These are phyloP conservation scores for Himantopus leucocephalus DNA, from an alignment of 2,113 vertebrate species.

Conservation along the genomic window DNA sequence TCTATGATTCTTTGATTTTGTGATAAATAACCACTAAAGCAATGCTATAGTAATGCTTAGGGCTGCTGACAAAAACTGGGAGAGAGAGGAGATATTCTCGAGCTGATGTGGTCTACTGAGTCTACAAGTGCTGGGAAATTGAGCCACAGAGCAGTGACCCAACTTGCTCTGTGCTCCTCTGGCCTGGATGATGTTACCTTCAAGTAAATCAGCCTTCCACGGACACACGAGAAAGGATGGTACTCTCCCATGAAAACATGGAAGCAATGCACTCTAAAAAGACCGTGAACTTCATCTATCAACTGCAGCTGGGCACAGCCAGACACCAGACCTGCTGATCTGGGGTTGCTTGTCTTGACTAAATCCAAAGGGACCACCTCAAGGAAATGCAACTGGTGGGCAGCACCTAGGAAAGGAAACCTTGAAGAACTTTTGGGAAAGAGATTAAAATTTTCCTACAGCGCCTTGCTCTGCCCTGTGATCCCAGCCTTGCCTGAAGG, in stretches of 20 bases:
- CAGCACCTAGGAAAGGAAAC: neutral
- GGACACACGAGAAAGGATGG: rapidly evolving
- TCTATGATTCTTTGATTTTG: neutral
- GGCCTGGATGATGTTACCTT: neutral
- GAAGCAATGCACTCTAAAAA: neutral
- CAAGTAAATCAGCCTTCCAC: neutral
- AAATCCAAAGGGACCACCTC: neutral
- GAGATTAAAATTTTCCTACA: neutral
- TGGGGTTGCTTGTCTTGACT: neutral
- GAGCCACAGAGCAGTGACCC: neutral
- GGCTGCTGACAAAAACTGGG: neutral
- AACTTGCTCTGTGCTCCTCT: neutral
- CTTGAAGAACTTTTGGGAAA: neutral
- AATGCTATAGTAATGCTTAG: neutral
- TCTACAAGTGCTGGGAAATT: neutral
- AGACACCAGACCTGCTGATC: neutral
- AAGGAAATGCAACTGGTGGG: neutral
- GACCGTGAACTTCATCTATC: neutral
- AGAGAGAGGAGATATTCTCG: neutral
- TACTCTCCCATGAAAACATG: neutral
- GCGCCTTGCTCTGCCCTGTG: neutral
- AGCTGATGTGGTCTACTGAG: neutral
- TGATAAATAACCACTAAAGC: neutral
- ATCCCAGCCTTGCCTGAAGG: neutral
- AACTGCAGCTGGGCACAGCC: neutral